Percentiles rank a stretch among this genome's conserved stretches.
Evolutionary conservation across 2,113 vertebrate species (phyloP).

Genomic region (Phrynocephalus versicolor): DNA sequence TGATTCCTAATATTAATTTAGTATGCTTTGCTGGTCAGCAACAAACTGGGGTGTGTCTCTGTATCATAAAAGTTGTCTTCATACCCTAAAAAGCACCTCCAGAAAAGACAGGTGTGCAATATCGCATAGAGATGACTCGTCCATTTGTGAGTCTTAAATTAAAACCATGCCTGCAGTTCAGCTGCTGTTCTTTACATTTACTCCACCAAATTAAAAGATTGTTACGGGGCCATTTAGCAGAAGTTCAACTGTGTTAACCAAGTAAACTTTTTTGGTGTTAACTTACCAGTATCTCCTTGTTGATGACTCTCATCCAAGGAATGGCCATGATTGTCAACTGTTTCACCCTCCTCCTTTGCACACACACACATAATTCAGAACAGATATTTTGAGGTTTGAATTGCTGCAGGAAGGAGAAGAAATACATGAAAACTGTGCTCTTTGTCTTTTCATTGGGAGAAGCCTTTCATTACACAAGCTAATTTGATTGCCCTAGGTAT

Average conservation of each 20-base stretch:
- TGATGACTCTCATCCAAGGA: not conserved
- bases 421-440: too few relatives aligned
- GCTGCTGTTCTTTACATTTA: not conserved
- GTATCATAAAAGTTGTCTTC: slow-evolving; percentile 16
- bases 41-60: not conserved
- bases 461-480: not conserved
- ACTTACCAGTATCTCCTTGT: not conserved
- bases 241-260: not conserved
- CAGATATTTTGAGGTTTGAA: not conserved
- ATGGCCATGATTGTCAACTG: not conserved
- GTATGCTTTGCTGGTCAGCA: slow-evolving; percentile 23
- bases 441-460: not conserved
- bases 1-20: slow-evolving; percentile 49
- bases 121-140: slow-evolving; percentile 26
- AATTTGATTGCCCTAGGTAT: fast-evolving
- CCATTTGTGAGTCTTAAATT: not conserved
- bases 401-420: not conserved
- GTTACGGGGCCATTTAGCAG: not conserved
- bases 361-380: not conserved
- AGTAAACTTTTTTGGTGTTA: not conserved
- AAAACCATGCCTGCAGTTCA: not conserved
- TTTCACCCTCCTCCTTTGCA: too few relatives aligned
- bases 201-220: not conserved
- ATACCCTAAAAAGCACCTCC: slow-evolving; percentile 46
- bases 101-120: slow-evolving; percentile 59